Conservation (phyloP, 2,888 invertebrate species). For the Leptopilina myrica region DNA sequence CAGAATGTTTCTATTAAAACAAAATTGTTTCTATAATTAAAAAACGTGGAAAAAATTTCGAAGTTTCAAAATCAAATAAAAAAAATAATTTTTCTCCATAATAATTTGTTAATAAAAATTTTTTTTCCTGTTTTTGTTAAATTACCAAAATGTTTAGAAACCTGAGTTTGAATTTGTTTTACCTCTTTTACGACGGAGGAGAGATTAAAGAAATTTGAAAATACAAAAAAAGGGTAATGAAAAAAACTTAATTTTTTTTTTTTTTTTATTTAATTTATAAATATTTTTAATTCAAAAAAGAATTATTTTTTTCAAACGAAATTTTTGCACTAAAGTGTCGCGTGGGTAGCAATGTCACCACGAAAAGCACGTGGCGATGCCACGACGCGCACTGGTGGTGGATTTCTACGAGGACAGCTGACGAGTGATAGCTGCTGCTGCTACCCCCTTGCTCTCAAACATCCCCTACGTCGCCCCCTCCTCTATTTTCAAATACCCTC, state of each 20-base stretch:
- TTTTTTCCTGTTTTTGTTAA: too few species aligned
- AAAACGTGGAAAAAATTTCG: too few species aligned
- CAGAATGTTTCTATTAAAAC: too few species aligned
- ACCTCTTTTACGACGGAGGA: too few species aligned
- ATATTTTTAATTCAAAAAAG: not conserved
- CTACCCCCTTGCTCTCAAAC: constrained; percentile 48
- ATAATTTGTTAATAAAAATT: too few species aligned
- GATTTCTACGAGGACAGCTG: constrained; percentile 70
- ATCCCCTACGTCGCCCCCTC: constrained; percentile 49
- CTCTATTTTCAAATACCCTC: constrained; percentile 47
- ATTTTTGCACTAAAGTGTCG: not conserved
- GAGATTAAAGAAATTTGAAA: not conserved
- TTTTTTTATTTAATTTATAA: not conserved
- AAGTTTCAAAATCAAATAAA: too few species aligned
- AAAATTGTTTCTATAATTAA: too few species aligned
- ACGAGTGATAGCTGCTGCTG: constrained; percentile 63
- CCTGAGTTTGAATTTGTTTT: too few species aligned
- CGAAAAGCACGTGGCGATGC: constrained; percentile 73
- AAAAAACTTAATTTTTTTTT: not conserved
- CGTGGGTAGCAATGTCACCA: constrained; percentile 46
- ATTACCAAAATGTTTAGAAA: too few species aligned
- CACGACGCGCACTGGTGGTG: constrained; percentile 71
- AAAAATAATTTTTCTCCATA: too few species aligned
- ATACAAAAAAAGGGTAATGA: not conserved
- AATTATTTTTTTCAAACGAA: not conserved